Percentiles rank a stretch among this genome's conserved stretches.
Conservation (phyloP, 2,888 invertebrate genomes). For the Archips crataeganus region DNA sequence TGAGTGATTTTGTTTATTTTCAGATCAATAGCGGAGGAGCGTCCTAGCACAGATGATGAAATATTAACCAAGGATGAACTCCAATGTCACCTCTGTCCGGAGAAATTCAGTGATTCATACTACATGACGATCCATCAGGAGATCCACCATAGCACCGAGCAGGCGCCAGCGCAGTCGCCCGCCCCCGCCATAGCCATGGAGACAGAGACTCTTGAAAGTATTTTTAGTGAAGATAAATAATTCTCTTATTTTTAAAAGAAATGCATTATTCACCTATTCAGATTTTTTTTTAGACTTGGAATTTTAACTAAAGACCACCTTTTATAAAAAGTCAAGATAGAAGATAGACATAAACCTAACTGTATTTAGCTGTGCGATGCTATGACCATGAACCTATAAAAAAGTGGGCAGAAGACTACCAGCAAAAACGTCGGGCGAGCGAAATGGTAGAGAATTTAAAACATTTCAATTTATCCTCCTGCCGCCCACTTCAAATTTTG, state of each 20-base stretch:
- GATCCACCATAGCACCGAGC: conserved; percentile 51
- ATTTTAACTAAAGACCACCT: too few relatives aligned
- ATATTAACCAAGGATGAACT: conserved; percentile 41
- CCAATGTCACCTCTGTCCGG: conserved; percentile 53
- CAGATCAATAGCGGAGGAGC: conserved; percentile 47
- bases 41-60: conserved; percentile 25
- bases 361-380: too few relatives aligned
- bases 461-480: too few relatives aligned
- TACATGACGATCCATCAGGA: conserved; percentile 65
- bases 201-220: conserved; percentile 35
- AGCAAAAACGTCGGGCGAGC: too few relatives aligned
- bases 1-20: conserved; percentile 38
- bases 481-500: too few relatives aligned
- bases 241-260: neutral
- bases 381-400: too few relatives aligned
- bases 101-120: conserved; percentile 56
- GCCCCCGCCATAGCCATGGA: conserved; percentile 22
- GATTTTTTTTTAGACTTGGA: neutral
- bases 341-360: too few relatives aligned
- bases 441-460: too few relatives aligned
- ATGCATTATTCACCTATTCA: too few relatives aligned
- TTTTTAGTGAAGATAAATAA: conserved; percentile 40
- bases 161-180: conserved; percentile 3
- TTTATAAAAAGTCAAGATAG: too few relatives aligned
- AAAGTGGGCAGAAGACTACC: too few relatives aligned